A percentile compares a stretch with the other conserved stretches of the same genome.
Conservation (phyloP, 2,113 vertebrate species). For the Peromyscus polionotus region DNA sequence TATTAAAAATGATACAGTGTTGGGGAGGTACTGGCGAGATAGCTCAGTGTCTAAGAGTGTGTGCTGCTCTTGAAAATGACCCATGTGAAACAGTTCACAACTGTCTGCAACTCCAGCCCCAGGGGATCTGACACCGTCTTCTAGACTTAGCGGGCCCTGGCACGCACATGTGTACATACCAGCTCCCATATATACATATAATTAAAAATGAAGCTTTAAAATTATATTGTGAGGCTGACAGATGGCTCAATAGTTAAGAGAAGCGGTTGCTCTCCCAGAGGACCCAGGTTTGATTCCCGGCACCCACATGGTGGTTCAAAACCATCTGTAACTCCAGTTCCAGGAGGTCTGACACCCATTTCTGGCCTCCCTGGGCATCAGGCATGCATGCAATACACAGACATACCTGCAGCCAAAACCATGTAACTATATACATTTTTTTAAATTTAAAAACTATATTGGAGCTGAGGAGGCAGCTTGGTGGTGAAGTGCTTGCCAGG, state of each 20-base stretch:
- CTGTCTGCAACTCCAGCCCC: not conserved
- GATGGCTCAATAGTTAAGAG: not conserved
- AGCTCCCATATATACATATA: not conserved
- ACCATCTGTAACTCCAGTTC: not conserved
- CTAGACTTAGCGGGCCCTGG: not conserved
- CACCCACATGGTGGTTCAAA: not conserved
- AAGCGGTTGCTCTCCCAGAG: not conserved
- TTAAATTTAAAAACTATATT: not conserved
- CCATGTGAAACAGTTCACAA: not conserved
- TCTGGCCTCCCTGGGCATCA: not conserved
- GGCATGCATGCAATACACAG: not conserved
- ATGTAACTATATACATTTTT: not conserved
- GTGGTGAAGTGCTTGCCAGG: not conserved
- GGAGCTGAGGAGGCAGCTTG: not conserved
- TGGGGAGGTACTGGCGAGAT: not conserved
- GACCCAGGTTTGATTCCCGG: not conserved
- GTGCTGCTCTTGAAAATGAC: not conserved
- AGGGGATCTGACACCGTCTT: not conserved
- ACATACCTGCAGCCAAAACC: not conserved
- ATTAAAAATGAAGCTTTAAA: not conserved
- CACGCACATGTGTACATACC: not conserved
- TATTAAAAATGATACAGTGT: not conserved
- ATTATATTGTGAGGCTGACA: not conserved
- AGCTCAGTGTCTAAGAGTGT: not conserved
- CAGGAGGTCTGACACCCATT: not conserved